phyloP scores from a whole-genome alignment of 2,888 invertebrate species.

The Napeogenes sylphis region DNA sequence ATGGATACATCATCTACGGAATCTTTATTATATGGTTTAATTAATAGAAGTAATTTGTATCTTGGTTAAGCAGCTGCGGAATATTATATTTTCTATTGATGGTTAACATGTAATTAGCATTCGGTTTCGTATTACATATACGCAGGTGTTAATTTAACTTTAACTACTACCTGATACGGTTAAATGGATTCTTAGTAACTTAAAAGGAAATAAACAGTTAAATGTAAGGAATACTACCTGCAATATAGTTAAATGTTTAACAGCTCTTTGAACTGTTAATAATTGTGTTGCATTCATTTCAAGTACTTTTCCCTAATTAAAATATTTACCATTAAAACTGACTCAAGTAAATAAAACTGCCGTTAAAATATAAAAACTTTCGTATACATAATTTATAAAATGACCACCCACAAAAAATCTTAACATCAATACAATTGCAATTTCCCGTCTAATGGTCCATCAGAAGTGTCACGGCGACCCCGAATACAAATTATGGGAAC shows the following conservation, averaged over 20 bases:
- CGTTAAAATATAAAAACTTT: too few relatives aligned
- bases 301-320: too few relatives aligned
- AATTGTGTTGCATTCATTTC: not conserved
- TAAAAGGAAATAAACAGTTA: conserved; percentile 15
- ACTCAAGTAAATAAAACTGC: too few relatives aligned
- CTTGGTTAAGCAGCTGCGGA: not conserved
- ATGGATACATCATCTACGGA: too few relatives aligned
- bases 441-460: conserved; percentile 73
- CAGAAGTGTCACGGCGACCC: conserved; percentile 71
- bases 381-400: too few relatives aligned
- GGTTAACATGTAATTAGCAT: conserved; percentile 18
- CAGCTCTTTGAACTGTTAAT: not conserved
- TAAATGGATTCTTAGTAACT: conserved; percentile 35
- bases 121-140: conserved; percentile 40
- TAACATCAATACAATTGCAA: conserved; percentile 62
- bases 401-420: conserved; percentile 56
- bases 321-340: too few relatives aligned
- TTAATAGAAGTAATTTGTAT: conserved; percentile 3
- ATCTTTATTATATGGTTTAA: too few relatives aligned
- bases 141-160: conserved; percentile 45
- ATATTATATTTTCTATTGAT: not conserved
- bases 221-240: not conserved
- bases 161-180: conserved; percentile 32
- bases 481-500: conserved; percentile 75
- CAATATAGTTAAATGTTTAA: not conserved